Base-by-base conservation (phyloP, 2,888 invertebrate species). In the Hypolimnas misippus region DNA sequence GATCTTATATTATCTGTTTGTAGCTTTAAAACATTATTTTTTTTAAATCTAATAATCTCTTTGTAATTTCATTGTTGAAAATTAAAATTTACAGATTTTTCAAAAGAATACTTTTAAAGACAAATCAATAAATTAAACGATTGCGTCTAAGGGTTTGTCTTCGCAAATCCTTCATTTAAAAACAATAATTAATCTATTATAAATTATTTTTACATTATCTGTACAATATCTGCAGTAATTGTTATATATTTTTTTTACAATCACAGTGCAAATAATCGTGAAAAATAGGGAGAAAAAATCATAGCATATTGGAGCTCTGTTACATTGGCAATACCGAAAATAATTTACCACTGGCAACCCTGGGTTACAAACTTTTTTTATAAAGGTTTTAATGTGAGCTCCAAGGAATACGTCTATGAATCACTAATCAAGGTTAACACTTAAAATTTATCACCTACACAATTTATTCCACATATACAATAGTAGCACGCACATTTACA, bases 401-500 rank as follows among this genome's bases (percentile, higher is more conserved):
- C 59, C 21, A 59, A 31, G 55, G 25, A 57, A 57, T 61, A 63
- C 50, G 44, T 51, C 55, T 51, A 46, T 46, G 44, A 46, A 46
- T n/a, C 21, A 19, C 63, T 67, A 67, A 61, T 59, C 54, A 65
- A 62, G 29, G 5, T 52, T 50, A 65, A 64, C 68, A 66, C 57
- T 62, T 53, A 61, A 42, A 57, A 51, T 57, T 44, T 53, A 53
- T 58, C 58, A 53, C 64, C 68, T 68, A 68, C 57, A 66, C 66
- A 64, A 61, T 62, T 66, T 63, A 63, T 63, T 57, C 83, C 86
- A 90, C 88, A 88, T 87, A 84, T 87, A 90, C 87, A 86, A 77
- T 81, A 78, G 75, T 77, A 80, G 79, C 86, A 87, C 90, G 86
- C 89, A 89, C 88, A 89, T 90, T 83, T 87, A 89, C 87, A 90